Evolutionary conservation across 2,797 vertebrate genomes (phyloP), one percentile per base, ranked within the genome.

Genomic region (Triplophysa bombifrons): DNA sequence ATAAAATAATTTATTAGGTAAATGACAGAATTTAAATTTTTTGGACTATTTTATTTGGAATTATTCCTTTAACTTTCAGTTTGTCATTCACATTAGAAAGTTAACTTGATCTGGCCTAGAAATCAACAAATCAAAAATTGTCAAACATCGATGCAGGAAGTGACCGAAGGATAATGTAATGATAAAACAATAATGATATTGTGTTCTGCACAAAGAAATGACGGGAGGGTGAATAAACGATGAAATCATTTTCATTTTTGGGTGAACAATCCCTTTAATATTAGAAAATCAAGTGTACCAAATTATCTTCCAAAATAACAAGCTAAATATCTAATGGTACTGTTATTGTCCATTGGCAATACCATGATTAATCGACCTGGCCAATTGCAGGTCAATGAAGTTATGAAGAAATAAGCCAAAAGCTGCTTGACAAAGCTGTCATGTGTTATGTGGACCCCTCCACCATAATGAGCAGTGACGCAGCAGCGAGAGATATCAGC

Each of bases 391-490:
- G 63, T 60, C 66, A 80, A 67, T 73, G 3, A 72, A 74, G 70
- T 73, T 73, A 73, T 58, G 27, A n/a, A 27, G 41, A 67, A 72
- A 74, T 74, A 56, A 66, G 71, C 70, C 25, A 3, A 51, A 61
- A 71, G 75, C 22, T 63, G 12, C 53, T 34, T 83, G 78, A 44
- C 78, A 72, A 76, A 74, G 50, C 66, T 84, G 44, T 72, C 71
- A 87, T 86, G 77, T 30, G 41, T 85, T 82, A 85, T 17, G 85
- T 65, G 65, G 66, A 50, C 51, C 67, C 72, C 55, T 55, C 41
- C 56, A 58, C 17, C 51, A 53, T 76, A 78, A 76, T 50, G 19
- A 80, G 82, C 58, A 75, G 68, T 27, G 60, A 78, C 70, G 73
- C 34, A 76, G 67, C 58, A 66, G 63, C 72, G 17, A 0, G 44